A percentile compares a stretch with the other conserved stretches of the same genome.
phyloP scores from a whole-genome alignment of 1,140 invertebrate genomes.

The Drosophila repleta region DNA sequence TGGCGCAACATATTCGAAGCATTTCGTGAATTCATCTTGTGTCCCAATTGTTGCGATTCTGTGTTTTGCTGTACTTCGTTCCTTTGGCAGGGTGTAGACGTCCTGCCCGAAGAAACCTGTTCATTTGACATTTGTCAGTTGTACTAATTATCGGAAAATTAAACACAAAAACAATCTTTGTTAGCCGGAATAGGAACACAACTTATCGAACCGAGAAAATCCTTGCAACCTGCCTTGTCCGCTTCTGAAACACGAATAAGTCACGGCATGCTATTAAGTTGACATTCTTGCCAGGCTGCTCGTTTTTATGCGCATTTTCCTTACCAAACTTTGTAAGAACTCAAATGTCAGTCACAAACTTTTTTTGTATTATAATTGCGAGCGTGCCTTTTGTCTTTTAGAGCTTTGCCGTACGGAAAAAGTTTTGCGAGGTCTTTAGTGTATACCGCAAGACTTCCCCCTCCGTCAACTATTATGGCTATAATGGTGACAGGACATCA shows the following conservation, averaged over 20 bases:
- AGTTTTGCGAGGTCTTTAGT: slow-evolving; percentile 49
- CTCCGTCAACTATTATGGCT: not conserved
- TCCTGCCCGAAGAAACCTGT: slow-evolving; percentile 63
- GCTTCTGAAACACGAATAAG: slow-evolving; percentile 72
- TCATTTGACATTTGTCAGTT: slow-evolving; percentile 60
- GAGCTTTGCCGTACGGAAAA: slow-evolving; percentile 36
- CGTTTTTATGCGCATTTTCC: slow-evolving; percentile 66
- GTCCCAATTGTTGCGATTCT: not conserved
- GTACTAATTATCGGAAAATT: slow-evolving; percentile 75
- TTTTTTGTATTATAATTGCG: slow-evolving; percentile 56
- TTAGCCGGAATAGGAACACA: slow-evolving; percentile 23
- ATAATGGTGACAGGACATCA: slow-evolving; percentile 11
- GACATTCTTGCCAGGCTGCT: slow-evolving; percentile 9
- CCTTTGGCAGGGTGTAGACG: slow-evolving; percentile 23
- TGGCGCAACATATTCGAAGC: slow-evolving; percentile 60
- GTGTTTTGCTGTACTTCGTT: not conserved
- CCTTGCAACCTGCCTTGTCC: slow-evolving; percentile 57
- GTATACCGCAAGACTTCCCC: slow-evolving; percentile 38
- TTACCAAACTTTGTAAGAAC: slow-evolving; percentile 45
- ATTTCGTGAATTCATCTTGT: slow-evolving; percentile 31
- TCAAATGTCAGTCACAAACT: slow-evolving; percentile 72
- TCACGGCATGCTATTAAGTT: slow-evolving; percentile 56
- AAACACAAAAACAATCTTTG: slow-evolving; percentile 59
- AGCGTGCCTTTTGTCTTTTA: slow-evolving; percentile 50
- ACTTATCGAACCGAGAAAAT: not conserved